Percentiles rank a stretch among this genome's conserved stretches.
Conservation (phyloP, 2,113 vertebrate genomes). For the Plotosus lineatus region DNA sequence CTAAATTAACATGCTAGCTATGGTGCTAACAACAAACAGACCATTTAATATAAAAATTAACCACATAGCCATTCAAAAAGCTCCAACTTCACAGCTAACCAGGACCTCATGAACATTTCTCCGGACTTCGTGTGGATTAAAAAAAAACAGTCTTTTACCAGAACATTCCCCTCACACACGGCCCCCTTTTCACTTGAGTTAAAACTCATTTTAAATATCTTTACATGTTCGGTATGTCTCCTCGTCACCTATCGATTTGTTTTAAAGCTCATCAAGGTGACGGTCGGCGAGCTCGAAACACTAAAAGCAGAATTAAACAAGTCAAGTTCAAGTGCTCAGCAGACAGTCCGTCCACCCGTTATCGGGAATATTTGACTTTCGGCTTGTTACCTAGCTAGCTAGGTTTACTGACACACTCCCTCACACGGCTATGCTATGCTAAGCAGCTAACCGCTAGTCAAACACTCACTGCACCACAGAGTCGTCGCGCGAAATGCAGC, state of each 20-base stretch:
- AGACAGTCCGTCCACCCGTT: neutral
- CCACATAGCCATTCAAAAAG: neutral
- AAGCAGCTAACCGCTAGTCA: slow-evolving; percentile 48
- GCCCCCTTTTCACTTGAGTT: neutral
- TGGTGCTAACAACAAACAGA: neutral
- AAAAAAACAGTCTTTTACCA: neutral
- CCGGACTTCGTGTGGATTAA: neutral
- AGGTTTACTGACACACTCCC: neutral
- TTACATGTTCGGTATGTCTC: neutral
- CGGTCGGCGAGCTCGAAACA: no score
- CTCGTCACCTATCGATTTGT: neutral
- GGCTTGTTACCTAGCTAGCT: neutral
- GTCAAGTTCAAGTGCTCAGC: no score
- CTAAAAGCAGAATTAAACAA: neutral
- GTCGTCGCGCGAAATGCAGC: slow-evolving; percentile 36
- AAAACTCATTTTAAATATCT: neutral
- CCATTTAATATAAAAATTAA: neutral
- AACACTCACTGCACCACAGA: slow-evolving; percentile 45
- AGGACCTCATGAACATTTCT: neutral
- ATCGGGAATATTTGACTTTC: neutral
- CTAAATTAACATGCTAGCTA: neutral
- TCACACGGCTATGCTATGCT: slow-evolving; percentile 52
- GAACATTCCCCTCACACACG: neutral
- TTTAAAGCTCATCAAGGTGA: neutral
- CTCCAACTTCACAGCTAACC: neutral